Conservation (phyloP, 2,113 vertebrate genomes). For the Hemibagrus wyckioides region DNA sequence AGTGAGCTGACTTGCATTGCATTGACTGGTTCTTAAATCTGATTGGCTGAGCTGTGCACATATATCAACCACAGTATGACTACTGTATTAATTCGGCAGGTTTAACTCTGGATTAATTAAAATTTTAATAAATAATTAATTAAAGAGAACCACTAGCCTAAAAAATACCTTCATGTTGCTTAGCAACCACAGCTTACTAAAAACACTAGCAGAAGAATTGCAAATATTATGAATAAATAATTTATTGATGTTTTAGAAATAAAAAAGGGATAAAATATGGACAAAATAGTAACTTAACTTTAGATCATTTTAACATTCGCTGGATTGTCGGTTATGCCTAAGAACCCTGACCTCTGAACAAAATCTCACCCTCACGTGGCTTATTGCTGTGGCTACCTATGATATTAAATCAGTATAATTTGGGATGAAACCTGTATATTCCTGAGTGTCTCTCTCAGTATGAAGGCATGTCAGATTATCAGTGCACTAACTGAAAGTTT, state of each 20-base stretch:
- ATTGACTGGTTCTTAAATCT: background rate
- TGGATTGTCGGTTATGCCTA: background rate
- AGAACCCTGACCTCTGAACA: background rate
- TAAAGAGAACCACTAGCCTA: no score
- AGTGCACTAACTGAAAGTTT: background rate
- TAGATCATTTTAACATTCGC: no score
- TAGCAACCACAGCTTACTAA: background rate
- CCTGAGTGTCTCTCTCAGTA: background rate
- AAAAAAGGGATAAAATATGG: no score
- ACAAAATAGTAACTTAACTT: no score
- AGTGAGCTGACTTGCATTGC: no score
- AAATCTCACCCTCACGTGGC: background rate
- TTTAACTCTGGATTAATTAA: background rate
- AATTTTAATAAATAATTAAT: no score
- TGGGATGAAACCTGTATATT: background rate
- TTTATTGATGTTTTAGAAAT: background rate
- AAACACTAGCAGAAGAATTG: background rate
- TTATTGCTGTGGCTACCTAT: background rate
- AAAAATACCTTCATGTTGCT: background rate
- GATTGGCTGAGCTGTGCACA: background rate
- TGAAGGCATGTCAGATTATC: no score
- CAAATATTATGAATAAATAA: background rate
- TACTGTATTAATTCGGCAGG: background rate
- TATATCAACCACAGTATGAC: background rate
- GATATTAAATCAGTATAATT: no score